Percentiles rank a stretch among this genome's conserved stretches.
Evolutionary conservation across 2,797 vertebrate species (phyloP).

Genomic region (Scolopax rusticola): DNA sequence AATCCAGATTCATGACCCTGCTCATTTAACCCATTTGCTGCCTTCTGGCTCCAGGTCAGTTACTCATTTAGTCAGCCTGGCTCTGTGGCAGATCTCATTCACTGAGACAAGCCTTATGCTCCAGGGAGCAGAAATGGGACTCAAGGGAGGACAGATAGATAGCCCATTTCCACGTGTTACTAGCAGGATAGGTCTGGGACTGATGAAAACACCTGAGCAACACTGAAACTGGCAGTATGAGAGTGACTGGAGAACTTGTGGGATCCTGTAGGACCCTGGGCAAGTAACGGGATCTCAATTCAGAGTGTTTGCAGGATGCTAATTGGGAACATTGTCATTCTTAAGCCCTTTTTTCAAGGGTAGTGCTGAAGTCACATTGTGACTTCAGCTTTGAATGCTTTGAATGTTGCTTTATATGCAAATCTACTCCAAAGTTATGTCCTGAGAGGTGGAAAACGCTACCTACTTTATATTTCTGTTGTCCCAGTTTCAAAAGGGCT

Average conservation of each 20-base stretch:
- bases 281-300: not conserved
- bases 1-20: not conserved
- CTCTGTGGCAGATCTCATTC: not conserved
- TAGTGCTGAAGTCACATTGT: not conserved
- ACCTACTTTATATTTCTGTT: not conserved
- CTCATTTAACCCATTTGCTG: not conserved
- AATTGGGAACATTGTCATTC: not conserved
- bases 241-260: not conserved
- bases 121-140: not conserved
- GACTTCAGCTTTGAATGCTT: not conserved
- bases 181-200: not conserved
- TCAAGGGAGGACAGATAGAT: not conserved
- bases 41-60: not conserved
- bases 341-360: not conserved
- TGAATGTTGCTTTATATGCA: not conserved
- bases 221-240: not conserved
- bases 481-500: not conserved
- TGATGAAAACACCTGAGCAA: not conserved
- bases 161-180: not conserved
- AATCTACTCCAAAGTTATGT: not conserved
- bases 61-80: not conserved
- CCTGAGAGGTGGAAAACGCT: not conserved
- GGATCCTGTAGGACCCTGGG: not conserved
- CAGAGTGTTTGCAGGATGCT: not conserved
- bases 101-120: not conserved